phyloP scores from a whole-genome alignment of 2,797 vertebrate genomes.

The Masticophis lateralis region DNA sequence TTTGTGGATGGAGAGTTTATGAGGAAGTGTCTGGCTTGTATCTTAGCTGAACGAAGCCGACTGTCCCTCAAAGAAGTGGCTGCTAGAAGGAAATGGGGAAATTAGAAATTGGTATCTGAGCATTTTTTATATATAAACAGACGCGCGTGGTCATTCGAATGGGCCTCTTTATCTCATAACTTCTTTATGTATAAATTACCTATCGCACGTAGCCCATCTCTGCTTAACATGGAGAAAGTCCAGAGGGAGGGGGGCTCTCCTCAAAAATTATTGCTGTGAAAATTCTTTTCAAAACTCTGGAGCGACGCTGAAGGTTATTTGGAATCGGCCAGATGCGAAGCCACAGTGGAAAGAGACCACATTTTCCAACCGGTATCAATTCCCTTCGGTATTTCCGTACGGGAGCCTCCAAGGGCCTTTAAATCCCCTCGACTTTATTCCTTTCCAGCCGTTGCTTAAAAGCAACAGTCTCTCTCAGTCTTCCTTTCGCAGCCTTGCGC shows the following conservation, averaged over 20 bases:
- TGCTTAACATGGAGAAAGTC: not conserved
- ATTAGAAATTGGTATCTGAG: not conserved
- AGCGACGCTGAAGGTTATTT: not conserved
- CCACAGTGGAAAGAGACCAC: not conserved
- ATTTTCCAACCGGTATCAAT: not conserved
- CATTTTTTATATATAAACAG: not conserved
- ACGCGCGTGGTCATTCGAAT: too few relatives aligned
- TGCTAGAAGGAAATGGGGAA: not conserved
- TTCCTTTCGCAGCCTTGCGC: too few relatives aligned
- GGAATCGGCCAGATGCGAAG: not conserved
- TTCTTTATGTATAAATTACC: too few relatives aligned
- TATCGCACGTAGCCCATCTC: not conserved
- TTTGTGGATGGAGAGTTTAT: not conserved
- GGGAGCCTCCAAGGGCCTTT: not conserved
- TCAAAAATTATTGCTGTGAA: not conserved
- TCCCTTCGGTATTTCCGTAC: not conserved
- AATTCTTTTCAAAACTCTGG: not conserved
- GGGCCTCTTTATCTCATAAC: not conserved
- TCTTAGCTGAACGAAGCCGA: not conserved
- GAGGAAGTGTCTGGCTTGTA: not conserved
- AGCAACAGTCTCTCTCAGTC: not conserved
- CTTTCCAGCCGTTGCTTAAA: not conserved
- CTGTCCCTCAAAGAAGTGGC: not conserved
- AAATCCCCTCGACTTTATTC: not conserved
- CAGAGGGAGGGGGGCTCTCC: too few relatives aligned